phyloP scores from a whole-genome alignment of 2,888 invertebrate species.

The Thelaira solivaga region DNA sequence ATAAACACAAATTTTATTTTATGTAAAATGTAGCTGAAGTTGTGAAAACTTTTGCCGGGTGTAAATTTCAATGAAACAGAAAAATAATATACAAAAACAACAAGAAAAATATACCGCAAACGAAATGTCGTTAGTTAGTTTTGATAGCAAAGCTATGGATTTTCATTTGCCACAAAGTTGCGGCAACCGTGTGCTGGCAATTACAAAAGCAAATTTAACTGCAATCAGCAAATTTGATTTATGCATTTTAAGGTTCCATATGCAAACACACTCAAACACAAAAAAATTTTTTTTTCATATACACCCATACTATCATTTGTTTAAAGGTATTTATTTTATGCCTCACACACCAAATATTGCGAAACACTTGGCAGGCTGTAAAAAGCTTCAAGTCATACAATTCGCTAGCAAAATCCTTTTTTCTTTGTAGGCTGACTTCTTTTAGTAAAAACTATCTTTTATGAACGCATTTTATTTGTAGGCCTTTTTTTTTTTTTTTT shows the following conservation, averaged over 20 bases:
- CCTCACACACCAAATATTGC: background rate
- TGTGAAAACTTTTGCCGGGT: background rate
- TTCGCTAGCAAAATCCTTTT: background rate
- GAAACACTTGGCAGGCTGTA: background rate
- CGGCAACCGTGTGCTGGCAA: background rate
- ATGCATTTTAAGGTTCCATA: slow-evolving; percentile 49
- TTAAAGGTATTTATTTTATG: background rate
- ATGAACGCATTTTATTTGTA: slow-evolving; percentile 4
- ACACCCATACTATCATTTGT: background rate
- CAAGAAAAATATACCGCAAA: background rate
- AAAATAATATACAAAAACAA: background rate
- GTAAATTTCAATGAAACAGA: background rate
- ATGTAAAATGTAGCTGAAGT: background rate
- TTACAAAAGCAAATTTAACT: slow-evolving; percentile 36
- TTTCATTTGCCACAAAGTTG: slow-evolving; percentile 6
- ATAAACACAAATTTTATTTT: background rate
- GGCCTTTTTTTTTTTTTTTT: too few species aligned
- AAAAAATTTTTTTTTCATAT: background rate
- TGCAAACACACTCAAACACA: slow-evolving; percentile 31
- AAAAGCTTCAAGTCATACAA: background rate
- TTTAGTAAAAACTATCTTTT: slow-evolving; percentile 40
- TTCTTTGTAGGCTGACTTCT: slow-evolving; percentile 12
- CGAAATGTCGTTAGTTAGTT: slow-evolving; percentile 36
- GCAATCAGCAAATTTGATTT: slow-evolving; percentile 63
- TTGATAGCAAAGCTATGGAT: slow-evolving; percentile 40